A percentile compares a stretch with the other conserved stretches of the same genome.
These are phyloP conservation scores for Osmerus eperlanus DNA, from an alignment of 2,113 vertebrate species.

Conservation along the genomic window DNA sequence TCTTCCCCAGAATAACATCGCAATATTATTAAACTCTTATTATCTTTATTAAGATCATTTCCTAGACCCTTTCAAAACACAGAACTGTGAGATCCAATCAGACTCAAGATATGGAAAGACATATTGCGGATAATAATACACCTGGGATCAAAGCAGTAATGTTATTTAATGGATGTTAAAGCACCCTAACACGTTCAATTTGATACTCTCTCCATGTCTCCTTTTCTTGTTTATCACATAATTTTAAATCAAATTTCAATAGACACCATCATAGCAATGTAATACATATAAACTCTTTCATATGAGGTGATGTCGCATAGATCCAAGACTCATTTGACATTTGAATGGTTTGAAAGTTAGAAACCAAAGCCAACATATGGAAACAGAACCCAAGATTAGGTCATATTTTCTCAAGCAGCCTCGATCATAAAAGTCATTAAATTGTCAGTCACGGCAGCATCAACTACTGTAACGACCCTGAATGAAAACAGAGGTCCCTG, in stretches of 20 bases:
- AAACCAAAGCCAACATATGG: slow-evolving; percentile 9
- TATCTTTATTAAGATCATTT: too few species aligned
- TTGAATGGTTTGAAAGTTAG: background rate
- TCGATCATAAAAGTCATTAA: slow-evolving; percentile 20
- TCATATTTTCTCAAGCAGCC: slow-evolving; percentile 13
- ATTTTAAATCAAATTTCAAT: slow-evolving; percentile 1
- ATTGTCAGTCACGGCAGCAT: slow-evolving; percentile 1
- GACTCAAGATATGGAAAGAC: too few species aligned
- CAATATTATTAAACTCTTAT: too few species aligned
- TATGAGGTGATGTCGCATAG: background rate
- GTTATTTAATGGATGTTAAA: background rate
- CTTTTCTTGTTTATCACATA: background rate
- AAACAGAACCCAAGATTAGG: background rate
- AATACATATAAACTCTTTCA: background rate
- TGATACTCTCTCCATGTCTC: slow-evolving; percentile 12
- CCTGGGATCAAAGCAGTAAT: background rate
- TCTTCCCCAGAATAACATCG: too few species aligned
- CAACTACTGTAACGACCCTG: background rate
- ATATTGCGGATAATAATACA: too few species aligned
- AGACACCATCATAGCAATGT: background rate
- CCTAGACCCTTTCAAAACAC: too few species aligned
- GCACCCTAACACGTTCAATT: background rate
- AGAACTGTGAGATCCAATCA: too few species aligned
- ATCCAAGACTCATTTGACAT: slow-evolving; percentile 3
- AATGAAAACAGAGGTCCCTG: background rate